phyloP scores from a whole-genome alignment of 2,113 vertebrate species.

The Progne subis region DNA sequence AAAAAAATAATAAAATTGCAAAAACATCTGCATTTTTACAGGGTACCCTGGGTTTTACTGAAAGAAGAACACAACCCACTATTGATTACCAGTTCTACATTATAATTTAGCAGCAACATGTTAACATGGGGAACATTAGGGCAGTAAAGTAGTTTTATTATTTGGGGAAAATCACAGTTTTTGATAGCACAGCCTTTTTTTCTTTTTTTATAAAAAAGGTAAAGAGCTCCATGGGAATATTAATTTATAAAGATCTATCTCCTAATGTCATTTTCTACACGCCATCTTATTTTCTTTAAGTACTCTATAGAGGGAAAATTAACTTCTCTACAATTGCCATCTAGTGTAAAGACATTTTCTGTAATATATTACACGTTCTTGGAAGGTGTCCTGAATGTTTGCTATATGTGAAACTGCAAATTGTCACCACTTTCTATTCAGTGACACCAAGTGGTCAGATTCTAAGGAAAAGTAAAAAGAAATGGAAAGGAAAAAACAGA shows the following conservation, averaged over 20 bases:
- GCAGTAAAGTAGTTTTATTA: constrained; percentile 92
- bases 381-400: constrained; percentile 83
- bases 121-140: constrained; percentile 88
- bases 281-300: constrained; percentile 77
- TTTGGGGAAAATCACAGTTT: constrained; percentile 92
- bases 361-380: constrained; percentile 83
- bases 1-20: constrained; percentile 74
- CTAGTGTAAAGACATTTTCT: constrained; percentile 83
- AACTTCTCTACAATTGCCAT: constrained; percentile 79
- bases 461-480: constrained; percentile 59
- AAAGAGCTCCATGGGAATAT: constrained; percentile 71
- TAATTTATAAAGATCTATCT: constrained; percentile 84
- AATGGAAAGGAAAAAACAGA: constrained; percentile 47
- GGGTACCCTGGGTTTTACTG: constrained; percentile 80
- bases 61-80: constrained; percentile 86
- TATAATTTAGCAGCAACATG: constrained; percentile 98
- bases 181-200: constrained; percentile 86
- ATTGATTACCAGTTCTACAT: constrained; percentile 90
- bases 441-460: constrained; percentile 78
- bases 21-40: constrained; percentile 81
- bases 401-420: constrained; percentile 82
- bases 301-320: constrained; percentile 72
- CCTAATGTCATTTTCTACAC: constrained; percentile 84
- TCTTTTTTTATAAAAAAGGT: constrained; percentile 70
- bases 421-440: constrained; percentile 82